A percentile compares a stretch with the other conserved stretches of the same genome.
These are phyloP conservation scores for Ispidina picta DNA, from an alignment of 2,797 vertebrate species.

Conservation along the genomic window DNA sequence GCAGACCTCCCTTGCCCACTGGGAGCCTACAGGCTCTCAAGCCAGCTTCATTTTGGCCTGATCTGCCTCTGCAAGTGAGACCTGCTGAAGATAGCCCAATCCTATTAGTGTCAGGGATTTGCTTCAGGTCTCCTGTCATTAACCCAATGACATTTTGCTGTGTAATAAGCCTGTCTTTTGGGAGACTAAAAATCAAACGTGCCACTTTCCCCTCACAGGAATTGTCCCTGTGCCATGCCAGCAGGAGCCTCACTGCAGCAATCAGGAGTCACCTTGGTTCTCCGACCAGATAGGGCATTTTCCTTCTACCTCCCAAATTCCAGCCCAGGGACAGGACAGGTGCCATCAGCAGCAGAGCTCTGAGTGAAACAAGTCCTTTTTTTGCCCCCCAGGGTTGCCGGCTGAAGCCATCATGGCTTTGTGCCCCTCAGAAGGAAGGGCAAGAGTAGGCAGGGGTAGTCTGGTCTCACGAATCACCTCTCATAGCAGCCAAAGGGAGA, in stretches of 20 bases:
- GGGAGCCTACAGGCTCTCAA: neutral
- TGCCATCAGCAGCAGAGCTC: neutral
- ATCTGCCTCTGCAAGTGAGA: neutral
- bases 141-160: neutral
- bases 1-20: neutral
- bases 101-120: constrained; percentile 49
- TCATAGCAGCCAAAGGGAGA: neutral
- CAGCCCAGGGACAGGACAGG: neutral
- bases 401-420: neutral
- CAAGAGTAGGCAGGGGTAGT: neutral
- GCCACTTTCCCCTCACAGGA: neutral
- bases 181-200: neutral
- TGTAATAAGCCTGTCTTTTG: constrained; percentile 1
- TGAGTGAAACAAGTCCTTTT: neutral
- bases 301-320: neutral
- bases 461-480: neutral
- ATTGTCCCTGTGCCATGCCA: accelerated
- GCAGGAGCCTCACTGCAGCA: accelerated
- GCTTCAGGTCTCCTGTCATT: constrained; percentile 24
- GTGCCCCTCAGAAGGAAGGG: neutral
- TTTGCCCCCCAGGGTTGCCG: neutral
- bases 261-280: constrained; percentile 32
- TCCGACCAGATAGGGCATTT: neutral
- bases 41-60: neutral
- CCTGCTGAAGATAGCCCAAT: constrained; percentile 27